A percentile compares a stretch with the other conserved stretches of the same genome.
These are phyloP conservation scores for Myoxocephalus aenaeus DNA, from an alignment of 2,797 vertebrate species.

Conservation along the genomic window DNA sequence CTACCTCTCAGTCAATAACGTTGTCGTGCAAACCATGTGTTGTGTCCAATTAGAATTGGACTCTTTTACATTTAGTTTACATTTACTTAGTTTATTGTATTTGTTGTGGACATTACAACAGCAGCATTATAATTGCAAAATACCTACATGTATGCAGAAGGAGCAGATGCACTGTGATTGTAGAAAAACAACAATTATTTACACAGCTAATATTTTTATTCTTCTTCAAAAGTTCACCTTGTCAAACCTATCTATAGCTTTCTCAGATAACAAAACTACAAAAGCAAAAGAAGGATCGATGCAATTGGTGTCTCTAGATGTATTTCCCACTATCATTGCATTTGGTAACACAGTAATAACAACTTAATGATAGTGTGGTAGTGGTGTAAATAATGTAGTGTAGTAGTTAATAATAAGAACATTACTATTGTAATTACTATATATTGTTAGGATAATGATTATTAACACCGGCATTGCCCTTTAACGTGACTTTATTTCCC, in stretches of 20 bases:
- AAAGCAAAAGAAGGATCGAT: not conserved
- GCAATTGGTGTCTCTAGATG: not conserved
- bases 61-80: not conserved
- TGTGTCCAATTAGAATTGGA: not conserved
- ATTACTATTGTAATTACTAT: too few species aligned
- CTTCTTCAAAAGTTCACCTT: not conserved
- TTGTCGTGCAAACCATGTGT: not conserved
- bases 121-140: not conserved
- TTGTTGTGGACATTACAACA: not conserved
- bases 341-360: not conserved
- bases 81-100: not conserved
- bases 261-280: not conserved
- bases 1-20: not conserved
- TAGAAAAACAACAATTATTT: not conserved
- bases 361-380: not conserved
- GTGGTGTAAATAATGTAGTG: not conserved
- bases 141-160: not conserved
- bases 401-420: not conserved
- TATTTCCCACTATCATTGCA: not conserved
- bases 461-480: not conserved
- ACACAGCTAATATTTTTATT: not conserved
- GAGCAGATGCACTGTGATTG: not conserved
- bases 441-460: not conserved
- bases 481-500: conserved; percentile 25
- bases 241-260: not conserved